Evolutionary conservation across 2,113 vertebrate genomes (phyloP), one percentile per base, ranked within the genome.

Genomic region (Oncorhynchus clarkii): DNA sequence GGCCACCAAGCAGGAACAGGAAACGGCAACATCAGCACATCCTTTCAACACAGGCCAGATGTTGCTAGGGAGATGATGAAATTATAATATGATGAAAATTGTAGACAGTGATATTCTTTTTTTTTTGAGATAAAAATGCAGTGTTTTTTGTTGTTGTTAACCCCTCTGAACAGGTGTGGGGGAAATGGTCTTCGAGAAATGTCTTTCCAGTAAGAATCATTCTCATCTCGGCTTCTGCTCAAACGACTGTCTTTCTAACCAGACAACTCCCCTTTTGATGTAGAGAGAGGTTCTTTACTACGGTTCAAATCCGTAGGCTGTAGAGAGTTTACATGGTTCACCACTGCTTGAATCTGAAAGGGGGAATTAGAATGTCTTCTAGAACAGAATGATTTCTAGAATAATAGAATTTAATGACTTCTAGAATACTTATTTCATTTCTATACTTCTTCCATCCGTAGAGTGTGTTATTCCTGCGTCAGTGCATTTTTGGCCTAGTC

Each of bases 1-100:
- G 79, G 78, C 77, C 45, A 80, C 85, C 73, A 24, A 82, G 82
- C 80, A 78, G 24, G 8, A 87, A 83, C 79, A 82, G 90, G 89
- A 92, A 51, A 90, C 83, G 79, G 83, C 84, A 71, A 70, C 84
- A 89, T 91, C 91, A 92, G 91, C 89, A 85, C 76, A 91, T 93
- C 90, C 83, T 84, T 78, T 67, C 78, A 34, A 73, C 74, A 81
- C 66, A 68, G 84, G 77, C 82, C 86, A 87, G 77, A 82, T 82
- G 75, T 84, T 66, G 11, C 49, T 14, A 51, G 78, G 54, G 48
- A 14, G 80, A 60, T 73, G 79, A 51, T 5, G 34, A 3, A 51
- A 51, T 51, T 51, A 51, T 12, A 51, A 51, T 51, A 16, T 51
- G 4, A 5, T 51, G 14, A 51, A 51, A 12, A 3, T 67, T 68